Evolutionary conservation across 2,888 invertebrate species (phyloP).

Genomic region (Synergus itoensis): DNA sequence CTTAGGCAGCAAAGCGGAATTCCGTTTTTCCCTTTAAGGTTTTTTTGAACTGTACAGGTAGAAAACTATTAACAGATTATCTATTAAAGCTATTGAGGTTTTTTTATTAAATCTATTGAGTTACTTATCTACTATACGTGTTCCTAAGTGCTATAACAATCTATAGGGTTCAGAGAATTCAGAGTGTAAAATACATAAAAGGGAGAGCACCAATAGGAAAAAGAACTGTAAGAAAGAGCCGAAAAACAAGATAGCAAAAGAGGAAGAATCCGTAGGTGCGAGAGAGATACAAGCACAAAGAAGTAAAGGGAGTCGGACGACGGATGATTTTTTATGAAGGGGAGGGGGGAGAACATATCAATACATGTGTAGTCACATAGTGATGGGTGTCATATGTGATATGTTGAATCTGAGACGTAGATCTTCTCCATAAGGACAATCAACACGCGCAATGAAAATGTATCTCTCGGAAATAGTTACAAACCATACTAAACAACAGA

Average conservation of each 20-base stretch:
- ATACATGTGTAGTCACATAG: background rate
- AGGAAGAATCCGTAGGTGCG: background rate
- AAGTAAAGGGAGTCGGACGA: background rate
- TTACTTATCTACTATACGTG: background rate
- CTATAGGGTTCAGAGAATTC: constrained; percentile 9
- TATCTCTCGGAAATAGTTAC: constrained; percentile 23
- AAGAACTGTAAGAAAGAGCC: background rate
- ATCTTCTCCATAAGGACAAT: constrained; percentile 25
- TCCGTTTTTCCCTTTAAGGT: constrained; percentile 6
- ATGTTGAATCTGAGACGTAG: constrained; percentile 1
- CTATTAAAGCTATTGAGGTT: no score
- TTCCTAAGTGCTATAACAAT: background rate
- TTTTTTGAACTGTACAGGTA: background rate
- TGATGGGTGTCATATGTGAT: background rate
- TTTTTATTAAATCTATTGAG: no score
- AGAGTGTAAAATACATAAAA: constrained; percentile 34
- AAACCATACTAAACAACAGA: constrained; percentile 30
- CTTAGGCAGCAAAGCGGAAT: constrained; percentile 31
- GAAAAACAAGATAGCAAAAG: constrained; percentile 27
- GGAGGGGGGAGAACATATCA: background rate
- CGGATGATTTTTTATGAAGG: background rate
- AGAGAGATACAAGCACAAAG: constrained; percentile 19
- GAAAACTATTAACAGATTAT: no score
- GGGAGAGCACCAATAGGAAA: background rate
- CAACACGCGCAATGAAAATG: constrained; percentile 35